Evolutionary conservation across 2,113 vertebrate genomes (phyloP).

Genomic region (Bambusicola thoracicus): DNA sequence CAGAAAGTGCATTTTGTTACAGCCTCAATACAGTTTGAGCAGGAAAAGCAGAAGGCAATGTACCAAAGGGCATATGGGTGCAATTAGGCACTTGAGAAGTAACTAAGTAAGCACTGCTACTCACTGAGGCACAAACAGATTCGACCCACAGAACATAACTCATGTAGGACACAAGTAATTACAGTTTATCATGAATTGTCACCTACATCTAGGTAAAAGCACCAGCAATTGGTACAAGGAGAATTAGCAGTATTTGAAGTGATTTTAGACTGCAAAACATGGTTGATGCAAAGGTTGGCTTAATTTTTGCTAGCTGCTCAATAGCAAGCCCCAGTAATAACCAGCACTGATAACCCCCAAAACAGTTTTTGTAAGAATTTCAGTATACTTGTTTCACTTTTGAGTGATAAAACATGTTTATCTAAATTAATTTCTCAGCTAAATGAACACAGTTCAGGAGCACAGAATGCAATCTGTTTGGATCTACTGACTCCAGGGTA

Average conservation of each 20-base stretch:
- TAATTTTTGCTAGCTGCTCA: not conserved
- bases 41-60: not conserved
- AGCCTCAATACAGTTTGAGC: not conserved
- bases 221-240: not conserved
- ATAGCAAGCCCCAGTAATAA: not conserved
- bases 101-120: not conserved
- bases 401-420: not conserved
- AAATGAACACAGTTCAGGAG: not conserved
- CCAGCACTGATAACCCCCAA: not conserved
- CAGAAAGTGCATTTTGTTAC: not conserved
- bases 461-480: not conserved
- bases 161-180: not conserved
- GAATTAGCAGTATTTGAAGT: not conserved
- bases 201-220: not conserved
- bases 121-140: not conserved
- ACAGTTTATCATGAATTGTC: not conserved
- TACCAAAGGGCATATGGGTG: accelerated
- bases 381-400: not conserved
- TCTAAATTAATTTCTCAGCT: not conserved
- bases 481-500: not conserved
- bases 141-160: not conserved
- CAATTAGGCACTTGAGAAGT: not conserved
- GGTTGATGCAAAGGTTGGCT: not conserved
- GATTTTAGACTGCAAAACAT: not conserved
- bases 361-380: not conserved